These are phyloP conservation scores for Spizella passerina DNA, from an alignment of 2,797 vertebrate species.

Conservation along the genomic window DNA sequence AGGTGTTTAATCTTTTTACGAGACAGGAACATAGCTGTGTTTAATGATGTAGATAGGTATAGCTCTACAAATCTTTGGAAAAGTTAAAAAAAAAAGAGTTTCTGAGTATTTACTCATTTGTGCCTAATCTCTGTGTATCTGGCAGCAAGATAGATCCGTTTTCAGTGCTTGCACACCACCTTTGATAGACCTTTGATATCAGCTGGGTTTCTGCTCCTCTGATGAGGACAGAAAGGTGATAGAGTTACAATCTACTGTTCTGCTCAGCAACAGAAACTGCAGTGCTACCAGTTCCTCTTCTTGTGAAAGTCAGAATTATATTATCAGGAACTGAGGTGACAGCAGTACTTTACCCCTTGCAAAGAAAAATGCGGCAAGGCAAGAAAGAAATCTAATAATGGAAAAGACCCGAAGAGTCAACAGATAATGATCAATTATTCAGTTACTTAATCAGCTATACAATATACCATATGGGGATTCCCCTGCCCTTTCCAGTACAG, in stretches of 20 bases:
- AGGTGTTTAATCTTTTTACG: background rate
- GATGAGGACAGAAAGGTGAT: background rate
- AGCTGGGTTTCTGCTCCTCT: background rate
- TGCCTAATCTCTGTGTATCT: background rate
- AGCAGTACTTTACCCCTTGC: background rate
- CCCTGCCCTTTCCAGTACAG: background rate
- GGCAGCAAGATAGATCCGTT: background rate
- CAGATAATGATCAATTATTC: background rate
- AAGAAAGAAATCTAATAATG: background rate
- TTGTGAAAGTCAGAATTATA: background rate
- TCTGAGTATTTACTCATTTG: background rate
- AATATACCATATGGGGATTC: background rate
- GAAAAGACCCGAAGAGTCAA: background rate
- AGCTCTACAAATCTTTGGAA: background rate
- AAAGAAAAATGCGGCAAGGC: background rate
- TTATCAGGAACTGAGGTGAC: background rate
- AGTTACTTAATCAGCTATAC: background rate
- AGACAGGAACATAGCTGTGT: background rate
- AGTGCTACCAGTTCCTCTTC: background rate
- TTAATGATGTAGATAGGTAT: background rate
- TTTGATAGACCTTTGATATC: background rate
- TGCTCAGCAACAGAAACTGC: background rate
- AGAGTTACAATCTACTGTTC: background rate
- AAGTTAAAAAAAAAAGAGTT: background rate
- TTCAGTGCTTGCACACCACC: background rate